These are phyloP conservation scores for Bettongia penicillata DNA, from an alignment of 2,113 vertebrate genomes.

Conservation along the genomic window DNA sequence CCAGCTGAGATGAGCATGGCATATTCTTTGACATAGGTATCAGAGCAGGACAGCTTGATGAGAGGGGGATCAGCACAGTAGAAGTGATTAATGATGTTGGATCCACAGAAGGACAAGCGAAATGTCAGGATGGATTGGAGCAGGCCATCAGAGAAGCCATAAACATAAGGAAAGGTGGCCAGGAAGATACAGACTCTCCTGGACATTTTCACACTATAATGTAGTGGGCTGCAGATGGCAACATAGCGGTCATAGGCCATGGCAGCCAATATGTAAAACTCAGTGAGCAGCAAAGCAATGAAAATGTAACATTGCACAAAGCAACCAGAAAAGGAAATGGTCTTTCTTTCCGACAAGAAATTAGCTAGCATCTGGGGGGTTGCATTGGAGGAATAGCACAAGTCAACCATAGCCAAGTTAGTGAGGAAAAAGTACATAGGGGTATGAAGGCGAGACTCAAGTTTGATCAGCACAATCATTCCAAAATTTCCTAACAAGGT, in stretches of 20 bases:
- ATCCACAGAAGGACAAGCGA: conserved; percentile 58
- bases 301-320: conserved; percentile 66
- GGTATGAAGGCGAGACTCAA: neutral
- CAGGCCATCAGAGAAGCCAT: conserved; percentile 67
- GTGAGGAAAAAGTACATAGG: too few relatives aligned
- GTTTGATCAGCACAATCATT: conserved; percentile 31
- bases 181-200: conserved; percentile 16
- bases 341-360: too few relatives aligned
- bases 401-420: too few relatives aligned
- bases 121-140: conserved; percentile 57
- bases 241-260: conserved; percentile 71
- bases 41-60: conserved; percentile 68
- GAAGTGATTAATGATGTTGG: conserved; percentile 74
- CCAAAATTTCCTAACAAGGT: conserved; percentile 58
- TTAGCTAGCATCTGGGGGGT: too few relatives aligned
- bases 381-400: too few relatives aligned
- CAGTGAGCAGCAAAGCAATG: conserved; percentile 59
- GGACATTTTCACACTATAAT: conserved; percentile 62
- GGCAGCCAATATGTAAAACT: conserved; percentile 10
- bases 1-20: conserved; percentile 63
- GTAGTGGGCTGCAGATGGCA: conserved; percentile 65
- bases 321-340: too few relatives aligned
- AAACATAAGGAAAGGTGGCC: conserved; percentile 55
- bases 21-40: conserved; percentile 63
- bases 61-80: conserved; percentile 67